Base-by-base conservation (phyloP, 2,888 invertebrate species). In the Diaphora mendica region DNA sequence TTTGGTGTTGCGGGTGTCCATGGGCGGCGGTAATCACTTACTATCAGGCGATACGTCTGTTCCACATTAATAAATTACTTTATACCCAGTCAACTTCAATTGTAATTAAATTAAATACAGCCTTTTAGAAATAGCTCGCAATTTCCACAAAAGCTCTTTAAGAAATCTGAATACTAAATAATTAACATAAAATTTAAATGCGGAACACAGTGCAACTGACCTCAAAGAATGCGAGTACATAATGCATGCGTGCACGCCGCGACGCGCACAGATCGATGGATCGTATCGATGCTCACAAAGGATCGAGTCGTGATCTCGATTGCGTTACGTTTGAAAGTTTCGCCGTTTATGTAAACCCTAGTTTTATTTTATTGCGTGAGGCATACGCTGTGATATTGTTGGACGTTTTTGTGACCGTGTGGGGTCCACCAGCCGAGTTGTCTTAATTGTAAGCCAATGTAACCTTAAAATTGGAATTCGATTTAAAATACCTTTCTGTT, bases 241-340 rank as follows among this genome's bases (percentile, higher is more conserved):
- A 94, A 95, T 93, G 89, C 94, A 94, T 94, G 95, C 94, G 92
- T 91, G 91, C 92, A 92, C 91, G 91, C 84, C 88, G 90, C 90
- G 89, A 90, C 93, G 92, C 90, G 88, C 85, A 73, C 80, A 90
- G 94, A 94, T 94, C 94, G 95, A 94, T 93, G 92, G 93, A 93
- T 94, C 91, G 92, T 92, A 93, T 94, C 93, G 93, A 94, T 92
- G 91, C 89, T 88, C 89, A 92, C 92, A 92, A 93, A 92, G 93
- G 91, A 92, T 93, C 91, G 87, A 92, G 91, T 94, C 94, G 94
- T 94, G 95, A 94, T 94, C 94, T 92, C 92, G 91, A 93, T 94
- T 94, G 92, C 92, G 90, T 89, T 90, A 87, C 86, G 88, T 91
- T 91, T 83, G 91, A 92, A 92, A 91, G 89, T 90, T 88, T 89